Evolutionary conservation across 35 echinoderm and acorn worm genomes (phyloP), one percentile per base, ranked within the genome.

Genomic region (Apostichopus californicus): DNA sequence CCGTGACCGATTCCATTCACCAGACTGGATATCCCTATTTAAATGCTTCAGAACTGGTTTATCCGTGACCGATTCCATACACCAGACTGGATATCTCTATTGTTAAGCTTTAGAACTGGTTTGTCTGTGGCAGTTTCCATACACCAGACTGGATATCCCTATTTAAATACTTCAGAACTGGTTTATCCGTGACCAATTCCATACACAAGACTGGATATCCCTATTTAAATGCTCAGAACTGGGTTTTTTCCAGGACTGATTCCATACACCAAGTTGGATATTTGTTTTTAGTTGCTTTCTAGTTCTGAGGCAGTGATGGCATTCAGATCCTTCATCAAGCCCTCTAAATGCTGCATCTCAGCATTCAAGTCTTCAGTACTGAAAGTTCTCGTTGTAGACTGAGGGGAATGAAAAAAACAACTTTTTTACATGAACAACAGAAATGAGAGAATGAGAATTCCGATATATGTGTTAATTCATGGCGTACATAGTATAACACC

Each of bases 281-380:
- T 8, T 20, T 20, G 12, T 56, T 3, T 12, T 85, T 85, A 77
- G 34, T 91, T 79, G 73, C 88, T 94, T 90, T 97, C 93, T n/a
- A 97, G 93, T 94, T 99, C 97, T 59, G 95, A 94, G 78, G 93
- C 93, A 89, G 97, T 99, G 26, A 99, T 99, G 28, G 95, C 97
- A 92, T 99, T 99, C 26, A 99, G 87, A 85, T 99, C 97, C 90
- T 99, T 99, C 97, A 99, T 99, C 80, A 99, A 87, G 56, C 97
- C 97, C 73, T 99, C 97, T 55, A 99, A 75, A 81, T 99, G 94
- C 66, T 94, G 83, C 97, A 99, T 99, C 81, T 99, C 97, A 77
- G 97, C 95, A 90, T 99, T 99, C 6, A 99, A 75, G 86, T 99
- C 97, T 61, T 99, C 97, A 17, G 97, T 92, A 54, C 97, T 99